Evolutionary conservation across 1,140 invertebrate species (phyloP).

Genomic region (Ceratina australensis): DNA sequence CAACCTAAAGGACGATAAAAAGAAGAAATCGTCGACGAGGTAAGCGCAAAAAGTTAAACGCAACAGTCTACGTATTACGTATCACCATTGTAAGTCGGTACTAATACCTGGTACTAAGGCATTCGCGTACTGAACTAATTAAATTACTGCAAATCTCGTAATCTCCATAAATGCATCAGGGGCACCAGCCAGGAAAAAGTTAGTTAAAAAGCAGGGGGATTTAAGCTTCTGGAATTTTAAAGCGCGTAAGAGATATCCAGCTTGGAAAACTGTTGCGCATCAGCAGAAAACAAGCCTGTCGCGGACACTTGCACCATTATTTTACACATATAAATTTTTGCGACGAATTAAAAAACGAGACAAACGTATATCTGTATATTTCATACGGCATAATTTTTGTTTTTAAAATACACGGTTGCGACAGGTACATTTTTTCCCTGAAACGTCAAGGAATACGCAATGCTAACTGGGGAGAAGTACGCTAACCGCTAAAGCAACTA

Average conservation of each 20-base stretch:
- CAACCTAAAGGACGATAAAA: not conserved
- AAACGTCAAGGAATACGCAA: not conserved
- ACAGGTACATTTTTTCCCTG: constrained; percentile 6
- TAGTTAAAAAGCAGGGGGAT: constrained; percentile 19
- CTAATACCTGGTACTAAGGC: constrained; percentile 40
- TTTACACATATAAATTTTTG: not conserved
- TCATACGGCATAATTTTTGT: not conserved
- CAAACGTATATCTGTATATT: not conserved
- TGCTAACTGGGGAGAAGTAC: not conserved
- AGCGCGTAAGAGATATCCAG: constrained; percentile 11
- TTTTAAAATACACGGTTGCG: not conserved
- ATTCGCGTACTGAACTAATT: constrained; percentile 44
- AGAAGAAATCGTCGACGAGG: not conserved
- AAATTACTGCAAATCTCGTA: constrained; percentile 43
- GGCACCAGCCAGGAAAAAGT: constrained; percentile 29
- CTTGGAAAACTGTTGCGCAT: constrained; percentile 39
- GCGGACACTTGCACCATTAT: constrained; percentile 1
- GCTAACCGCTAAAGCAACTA: not conserved
- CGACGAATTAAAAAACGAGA: too few species aligned
- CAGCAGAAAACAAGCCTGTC: constrained; percentile 28
- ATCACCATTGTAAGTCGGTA: constrained; percentile 33
- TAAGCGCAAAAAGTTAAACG: not conserved
- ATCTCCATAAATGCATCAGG: constrained; percentile 43
- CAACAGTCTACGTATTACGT: constrained; percentile 9
- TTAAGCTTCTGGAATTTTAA: constrained; percentile 35